phyloP scores from a whole-genome alignment of 2,888 invertebrate species.

The Drosophila limbata region DNA sequence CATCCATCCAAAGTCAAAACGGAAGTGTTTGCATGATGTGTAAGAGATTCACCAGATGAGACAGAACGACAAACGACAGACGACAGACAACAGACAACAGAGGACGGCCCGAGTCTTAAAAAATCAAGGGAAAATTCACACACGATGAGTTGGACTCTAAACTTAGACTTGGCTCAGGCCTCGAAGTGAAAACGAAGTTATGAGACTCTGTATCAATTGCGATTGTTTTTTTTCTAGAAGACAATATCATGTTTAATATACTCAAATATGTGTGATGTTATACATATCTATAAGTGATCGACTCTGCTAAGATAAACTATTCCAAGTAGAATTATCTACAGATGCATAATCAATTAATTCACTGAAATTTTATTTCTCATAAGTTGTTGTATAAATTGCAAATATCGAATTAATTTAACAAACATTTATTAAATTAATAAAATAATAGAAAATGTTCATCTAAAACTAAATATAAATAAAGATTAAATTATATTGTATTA shows the following conservation, averaged over 20 bases:
- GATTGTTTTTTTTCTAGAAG: not conserved
- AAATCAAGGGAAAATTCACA: constrained; percentile 49
- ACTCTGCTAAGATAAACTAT: not conserved
- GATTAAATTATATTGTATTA: too few species aligned
- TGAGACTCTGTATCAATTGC: constrained; percentile 15
- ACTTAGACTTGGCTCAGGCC: constrained; percentile 35
- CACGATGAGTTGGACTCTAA: constrained; percentile 55
- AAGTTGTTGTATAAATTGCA: too few species aligned
- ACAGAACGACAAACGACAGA: not conserved
- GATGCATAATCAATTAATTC: too few species aligned
- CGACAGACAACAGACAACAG: not conserved
- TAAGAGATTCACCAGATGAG: constrained; percentile 53
- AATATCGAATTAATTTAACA: too few species aligned
- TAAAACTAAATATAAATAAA: too few species aligned
- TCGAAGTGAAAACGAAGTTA: constrained; percentile 9
- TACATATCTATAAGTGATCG: not conserved
- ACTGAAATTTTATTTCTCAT: too few species aligned
- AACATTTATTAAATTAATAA: too few species aligned
- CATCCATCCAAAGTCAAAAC: constrained; percentile 53
- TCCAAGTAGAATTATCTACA: too few species aligned
- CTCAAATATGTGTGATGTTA: not conserved
- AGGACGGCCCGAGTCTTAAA: constrained; percentile 5
- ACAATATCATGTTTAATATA: not conserved
- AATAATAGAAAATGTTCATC: too few species aligned
- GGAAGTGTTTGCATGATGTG: constrained; percentile 78